Evolutionary conservation across 2,797 vertebrate genomes (phyloP), one percentile per base, ranked within the genome.

Genomic region (Phataginus tetradactyla): DNA sequence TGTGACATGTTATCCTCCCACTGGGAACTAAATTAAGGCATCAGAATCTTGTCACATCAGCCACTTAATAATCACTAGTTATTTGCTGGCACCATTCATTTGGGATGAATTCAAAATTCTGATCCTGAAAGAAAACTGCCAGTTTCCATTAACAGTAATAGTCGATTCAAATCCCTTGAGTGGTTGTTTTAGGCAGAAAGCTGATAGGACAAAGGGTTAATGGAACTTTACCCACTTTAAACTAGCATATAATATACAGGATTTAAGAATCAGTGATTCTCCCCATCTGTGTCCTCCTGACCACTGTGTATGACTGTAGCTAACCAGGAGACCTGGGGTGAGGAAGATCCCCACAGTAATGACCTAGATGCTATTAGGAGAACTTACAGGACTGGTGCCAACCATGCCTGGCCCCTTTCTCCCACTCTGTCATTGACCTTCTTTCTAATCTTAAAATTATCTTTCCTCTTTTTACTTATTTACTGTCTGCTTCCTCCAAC

Each of bases 1-100:
- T 42, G 49, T 96, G 96, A 96, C 95, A 96, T 61, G 69, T 63
- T 45, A 95, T 91, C 97, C 95, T 96, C 97, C 97, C 92, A 97
- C 97, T 90, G 79, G 81, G 93, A 97, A 96, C 97, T 97, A 97
- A 98, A 97, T 96, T 97, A 97, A 97, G 96, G 93, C 96, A 97
- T 98, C 96, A 96, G 93, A 97, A 72, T 96, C 96, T 91, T 98
- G 97, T 96, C 97, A 97, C 95, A 96, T 96, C 97, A 97, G 96
- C 81, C 83, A 96, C 92, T 88, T 97, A 95, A 96, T 96, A 97
- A 96, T 97, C 90, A 74, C 92, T 89, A 51, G 86, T 93, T 97
- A 96, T 97, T 98, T 96, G 96, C 94, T 97, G 96, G 95, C 94
- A 96, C 86, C 96, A 92, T 86, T 97, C 96, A 91, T 94, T 42